Base-by-base conservation (phyloP, 2,113 vertebrate species). In the Spermophilus dauricus region DNA sequence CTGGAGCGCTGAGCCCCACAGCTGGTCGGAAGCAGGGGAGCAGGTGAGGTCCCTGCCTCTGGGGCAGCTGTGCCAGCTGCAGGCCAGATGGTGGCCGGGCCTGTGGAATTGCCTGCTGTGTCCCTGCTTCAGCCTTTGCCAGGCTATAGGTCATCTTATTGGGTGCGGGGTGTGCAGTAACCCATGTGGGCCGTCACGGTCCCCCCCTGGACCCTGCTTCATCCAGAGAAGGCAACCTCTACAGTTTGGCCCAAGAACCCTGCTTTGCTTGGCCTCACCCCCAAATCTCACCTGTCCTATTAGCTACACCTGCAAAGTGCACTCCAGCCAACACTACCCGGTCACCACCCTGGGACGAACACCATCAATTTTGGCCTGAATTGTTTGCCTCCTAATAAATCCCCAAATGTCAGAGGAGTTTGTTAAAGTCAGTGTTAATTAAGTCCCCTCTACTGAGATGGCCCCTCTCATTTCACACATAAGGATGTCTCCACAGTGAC, bases 1-100 rank as follows among this genome's bases (percentile, higher is more conserved):
- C 86, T 63, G 61, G n/a, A 77, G 16, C 56, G 0, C 0, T 10
- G 45, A 89, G 45, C 26, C 42, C 70, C 56, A 37, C 93, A 97
- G 91, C 82, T 89, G 78, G 72, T 16, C 9, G 1, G 8, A 76
- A 37, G 65, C 13, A 0, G 77, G 75, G 84, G 37, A 97, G 86
- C 96, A 96, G 96, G 89, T 1, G 4, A 53, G 82, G 61, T 9
- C 91, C 81, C 69, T 4, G 77, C 70, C 77, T 90, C n/a, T 16
- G 51, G 72, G 61, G 70, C 10, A 80, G 51, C 28, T 0, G 0
- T 56, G 90, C 77, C 96, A 93, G 93, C 94, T 91, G 97, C 37
- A 51, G 72, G 89, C 90, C 96, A 96, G 96, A 94, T 90, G 91
- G 90, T 3, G 14, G 67, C 86, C 75, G 82, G 83, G 37, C 78